Percentiles rank a stretch among this genome's conserved stretches.
phyloP scores from a whole-genome alignment of 2,113 vertebrate species.

The Callocephalon fimbriatum region DNA sequence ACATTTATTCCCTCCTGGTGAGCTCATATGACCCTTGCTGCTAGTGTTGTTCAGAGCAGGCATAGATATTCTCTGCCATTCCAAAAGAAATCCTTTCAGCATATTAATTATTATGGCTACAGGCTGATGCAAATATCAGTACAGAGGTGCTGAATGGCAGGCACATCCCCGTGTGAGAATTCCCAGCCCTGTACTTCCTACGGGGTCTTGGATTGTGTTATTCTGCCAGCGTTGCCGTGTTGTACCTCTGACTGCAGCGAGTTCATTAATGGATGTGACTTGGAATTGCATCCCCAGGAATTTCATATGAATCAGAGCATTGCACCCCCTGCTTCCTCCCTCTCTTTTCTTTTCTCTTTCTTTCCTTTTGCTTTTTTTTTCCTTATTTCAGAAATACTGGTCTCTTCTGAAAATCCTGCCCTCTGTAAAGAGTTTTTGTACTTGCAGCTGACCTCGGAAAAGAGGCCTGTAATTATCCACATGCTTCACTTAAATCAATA shows the following conservation, averaged over 20 bases:
- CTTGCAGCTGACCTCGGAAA: not conserved
- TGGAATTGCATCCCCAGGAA: not conserved
- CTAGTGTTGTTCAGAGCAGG: not conserved
- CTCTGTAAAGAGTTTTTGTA: not conserved
- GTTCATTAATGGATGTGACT: not conserved
- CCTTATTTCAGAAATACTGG: not conserved
- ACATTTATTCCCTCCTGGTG: not conserved
- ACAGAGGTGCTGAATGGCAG: rapidly evolving
- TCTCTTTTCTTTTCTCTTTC: too few species aligned
- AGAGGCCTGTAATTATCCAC: not conserved
- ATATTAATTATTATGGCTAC: too few species aligned
- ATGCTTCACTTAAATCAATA: not conserved
- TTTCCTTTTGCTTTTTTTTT: too few species aligned
- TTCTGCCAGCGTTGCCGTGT: rapidly evolving
- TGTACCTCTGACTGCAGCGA: not conserved
- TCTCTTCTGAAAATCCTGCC: not conserved
- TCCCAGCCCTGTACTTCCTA: not conserved
- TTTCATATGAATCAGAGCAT: too few species aligned
- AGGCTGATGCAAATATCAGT: rapidly evolving
- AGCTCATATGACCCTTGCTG: not conserved
- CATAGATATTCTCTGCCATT: not conserved
- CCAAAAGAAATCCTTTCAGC: not conserved
- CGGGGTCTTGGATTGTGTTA: rapidly evolving
- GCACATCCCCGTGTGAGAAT: rapidly evolving
- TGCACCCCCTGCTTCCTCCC: rapidly evolving